Evolutionary conservation across 30 jellyfish, hydroid and myxozoan species (phyloP).

Genomic region (Rhopilema esculentum): DNA sequence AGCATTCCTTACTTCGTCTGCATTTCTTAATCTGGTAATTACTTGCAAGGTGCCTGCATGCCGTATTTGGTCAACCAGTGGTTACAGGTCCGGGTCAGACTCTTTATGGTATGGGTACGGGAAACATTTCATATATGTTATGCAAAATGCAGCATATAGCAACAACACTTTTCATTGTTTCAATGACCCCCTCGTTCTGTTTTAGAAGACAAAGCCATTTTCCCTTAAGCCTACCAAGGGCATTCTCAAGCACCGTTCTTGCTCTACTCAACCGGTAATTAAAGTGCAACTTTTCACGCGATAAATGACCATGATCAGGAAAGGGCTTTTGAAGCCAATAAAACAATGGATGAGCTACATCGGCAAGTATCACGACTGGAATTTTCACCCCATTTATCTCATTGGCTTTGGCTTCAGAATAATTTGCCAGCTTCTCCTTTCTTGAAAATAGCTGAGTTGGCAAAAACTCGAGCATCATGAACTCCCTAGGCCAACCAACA

Average conservation of each 20-base stretch:
- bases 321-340: slow-evolving; percentile 32
- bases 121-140: slow-evolving; percentile 34
- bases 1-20: slow-evolving; percentile 30
- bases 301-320: slow-evolving; percentile 35
- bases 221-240: slow-evolving; percentile 66
- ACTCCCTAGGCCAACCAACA: slow-evolving; percentile 69
- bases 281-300: slow-evolving; percentile 23
- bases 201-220: slow-evolving; percentile 43
- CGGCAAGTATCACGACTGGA: slow-evolving; percentile 36
- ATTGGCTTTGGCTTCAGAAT: slow-evolving; percentile 38
- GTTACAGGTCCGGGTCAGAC: slow-evolving; percentile 8
- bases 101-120: too few relatives aligned
- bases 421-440: slow-evolving; percentile 34
- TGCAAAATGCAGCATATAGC: slow-evolving; percentile 55
- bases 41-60: slow-evolving; percentile 23
- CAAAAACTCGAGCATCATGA: slow-evolving; percentile 61
- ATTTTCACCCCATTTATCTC: slow-evolving; percentile 33
- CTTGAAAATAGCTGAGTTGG: slow-evolving; percentile 23
- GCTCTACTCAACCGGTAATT: slow-evolving; percentile 70
- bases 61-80: slow-evolving; percentile 1
- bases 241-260: slow-evolving; percentile 65
- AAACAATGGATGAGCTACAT: slow-evolving; percentile 53
- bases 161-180: slow-evolving; percentile 1
- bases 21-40: slow-evolving; percentile 15
- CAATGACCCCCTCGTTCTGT: slow-evolving; percentile 23